phyloP scores from a whole-genome alignment of 2,888 invertebrate genomes.

The Oeneis ivallda region DNA sequence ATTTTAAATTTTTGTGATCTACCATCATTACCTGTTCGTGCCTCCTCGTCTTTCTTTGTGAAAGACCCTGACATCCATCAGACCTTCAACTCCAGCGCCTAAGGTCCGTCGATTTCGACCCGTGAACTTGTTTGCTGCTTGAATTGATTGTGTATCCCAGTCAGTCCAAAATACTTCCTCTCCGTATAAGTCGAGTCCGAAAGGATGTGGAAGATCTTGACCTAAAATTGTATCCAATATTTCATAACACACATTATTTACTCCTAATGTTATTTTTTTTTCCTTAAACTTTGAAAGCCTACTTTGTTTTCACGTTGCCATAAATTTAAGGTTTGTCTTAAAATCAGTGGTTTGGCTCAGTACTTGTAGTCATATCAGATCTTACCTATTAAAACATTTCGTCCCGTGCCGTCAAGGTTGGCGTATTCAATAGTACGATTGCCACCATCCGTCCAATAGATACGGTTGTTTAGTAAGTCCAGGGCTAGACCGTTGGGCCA shows the following conservation, averaged over 20 bases:
- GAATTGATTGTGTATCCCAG: slow-evolving; percentile 89
- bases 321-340: too few relatives aligned
- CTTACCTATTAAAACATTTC: slow-evolving; percentile 84
- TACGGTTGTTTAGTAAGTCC: slow-evolving; percentile 85
- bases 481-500: slow-evolving; percentile 94
- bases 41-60: slow-evolving; percentile 85
- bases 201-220: slow-evolving; percentile 88
- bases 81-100: slow-evolving; percentile 86
- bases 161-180: slow-evolving; percentile 93
- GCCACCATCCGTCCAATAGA: slow-evolving; percentile 95
- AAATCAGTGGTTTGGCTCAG: too few relatives aligned
- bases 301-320: too few relatives aligned
- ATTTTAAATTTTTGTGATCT: slow-evolving; percentile 6
- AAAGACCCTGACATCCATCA: slow-evolving; percentile 92
- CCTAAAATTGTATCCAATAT: slow-evolving; percentile 52
- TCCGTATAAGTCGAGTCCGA: slow-evolving; percentile 89
- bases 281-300: not conserved
- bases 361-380: too few relatives aligned
- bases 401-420: slow-evolving; percentile 87
- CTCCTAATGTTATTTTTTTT: too few relatives aligned
- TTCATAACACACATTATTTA: not conserved
- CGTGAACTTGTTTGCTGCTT: slow-evolving; percentile 88
- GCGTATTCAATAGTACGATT: slow-evolving; percentile 90
- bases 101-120: slow-evolving; percentile 85
- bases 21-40: slow-evolving; percentile 54